Base-by-base conservation (phyloP, 2,113 vertebrate genomes). In the Lynx canadensis region DNA sequence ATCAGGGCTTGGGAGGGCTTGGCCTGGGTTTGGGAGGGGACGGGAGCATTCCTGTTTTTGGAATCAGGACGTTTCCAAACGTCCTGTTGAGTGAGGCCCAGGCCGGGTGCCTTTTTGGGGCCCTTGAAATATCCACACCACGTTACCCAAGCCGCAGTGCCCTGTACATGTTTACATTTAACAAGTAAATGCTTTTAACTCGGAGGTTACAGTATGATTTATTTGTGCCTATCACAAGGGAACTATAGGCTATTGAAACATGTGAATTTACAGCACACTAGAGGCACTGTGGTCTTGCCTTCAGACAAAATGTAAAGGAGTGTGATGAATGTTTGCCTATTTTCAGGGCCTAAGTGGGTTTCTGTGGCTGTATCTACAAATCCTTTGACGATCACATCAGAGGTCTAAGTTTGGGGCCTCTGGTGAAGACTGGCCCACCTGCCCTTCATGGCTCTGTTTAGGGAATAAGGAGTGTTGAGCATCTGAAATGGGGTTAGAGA, bases 231-330 rank as follows among this genome's bases (percentile, higher is more conserved):
- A 91, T 96, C 71, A 66, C 38, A 89, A 65, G 31, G 71, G 92
- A 94, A 80, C 97, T 94, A 82, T 11, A 81, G 85, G 68, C 92
- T 95, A 65, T 80, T 94, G 95, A 66, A 79, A 89, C 45, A 50
- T 73, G 87, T 91, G 80, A 63, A 76, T 96, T 96, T 71, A 48
- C 91, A 88, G 85, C 60, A 65, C 13, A 15, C 69, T 50, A 10
- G 78, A 68, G 71, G 52, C 52, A 9, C 4, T 83, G 8, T 76
- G 83, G 82, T 66, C 73, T 96, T 78, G 18, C 65, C 41, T 31
- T 52, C 57, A 80, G 69, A 92, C 27, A 89, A 12, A 57, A 57
- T n/a, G 63, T 79, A 55, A 95, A 96, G 89, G 91, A 29, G 2
- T 33, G 7, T 71, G 74, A 80, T 69, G 50, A 33, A 14, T 38